Conservation (phyloP, 2,113 vertebrate species). For the Campylomormyrus numenius region DNA sequence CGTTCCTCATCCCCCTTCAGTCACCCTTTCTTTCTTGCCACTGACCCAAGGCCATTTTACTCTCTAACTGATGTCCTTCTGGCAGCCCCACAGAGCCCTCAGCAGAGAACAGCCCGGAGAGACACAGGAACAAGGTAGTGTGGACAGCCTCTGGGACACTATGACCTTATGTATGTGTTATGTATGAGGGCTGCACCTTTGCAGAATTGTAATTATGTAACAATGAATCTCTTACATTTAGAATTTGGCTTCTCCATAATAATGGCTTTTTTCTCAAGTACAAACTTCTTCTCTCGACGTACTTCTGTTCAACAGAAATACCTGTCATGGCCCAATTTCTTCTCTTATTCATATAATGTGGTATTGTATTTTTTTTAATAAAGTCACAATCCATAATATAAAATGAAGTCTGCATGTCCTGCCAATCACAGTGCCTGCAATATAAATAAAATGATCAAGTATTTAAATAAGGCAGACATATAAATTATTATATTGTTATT, state of each 20-base stretch:
- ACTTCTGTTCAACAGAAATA: slow-evolving; percentile 58
- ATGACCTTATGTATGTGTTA: background rate
- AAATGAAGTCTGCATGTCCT: background rate
- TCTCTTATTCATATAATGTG: slow-evolving; percentile 63
- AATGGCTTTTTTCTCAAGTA: background rate
- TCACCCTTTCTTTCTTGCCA: background rate
- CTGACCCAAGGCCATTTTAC: slow-evolving; percentile 40
- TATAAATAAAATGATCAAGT: background rate
- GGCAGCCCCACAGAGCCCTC: slow-evolving; percentile 68
- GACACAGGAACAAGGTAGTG: slow-evolving; percentile 74
- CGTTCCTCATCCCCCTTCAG: background rate
- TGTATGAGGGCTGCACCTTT: background rate
- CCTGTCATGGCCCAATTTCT: slow-evolving; percentile 54
- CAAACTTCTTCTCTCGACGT: background rate
- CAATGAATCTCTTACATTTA: background rate
- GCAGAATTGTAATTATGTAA: background rate
- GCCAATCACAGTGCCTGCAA: background rate
- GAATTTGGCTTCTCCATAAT: background rate
- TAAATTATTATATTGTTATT: background rate
- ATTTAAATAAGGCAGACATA: background rate
- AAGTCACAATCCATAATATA: background rate
- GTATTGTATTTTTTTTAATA: slow-evolving; percentile 52
- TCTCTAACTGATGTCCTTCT: slow-evolving; percentile 52
- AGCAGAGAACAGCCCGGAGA: slow-evolving; percentile 74
- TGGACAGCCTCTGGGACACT: slow-evolving; percentile 6